Evolutionary conservation across 2,113 vertebrate genomes (phyloP).

Genomic region (Dasypus novemcinctus): DNA sequence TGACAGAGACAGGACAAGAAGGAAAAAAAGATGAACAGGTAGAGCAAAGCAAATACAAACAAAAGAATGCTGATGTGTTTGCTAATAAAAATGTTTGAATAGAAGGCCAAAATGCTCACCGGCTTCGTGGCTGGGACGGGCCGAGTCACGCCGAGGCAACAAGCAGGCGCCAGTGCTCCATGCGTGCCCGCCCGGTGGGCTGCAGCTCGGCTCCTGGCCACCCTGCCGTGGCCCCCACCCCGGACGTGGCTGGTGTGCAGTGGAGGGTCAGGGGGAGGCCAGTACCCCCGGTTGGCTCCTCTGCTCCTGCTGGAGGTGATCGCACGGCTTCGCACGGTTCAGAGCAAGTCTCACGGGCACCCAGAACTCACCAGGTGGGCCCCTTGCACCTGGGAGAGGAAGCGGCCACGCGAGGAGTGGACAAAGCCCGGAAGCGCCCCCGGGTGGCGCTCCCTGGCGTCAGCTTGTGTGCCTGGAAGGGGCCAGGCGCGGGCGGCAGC

Average conservation of each 20-base stretch:
- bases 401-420: too few species aligned
- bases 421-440: too few species aligned
- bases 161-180: not conserved
- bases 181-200: accelerated
- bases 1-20: too few species aligned
- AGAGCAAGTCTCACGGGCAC: accelerated
- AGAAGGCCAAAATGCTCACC: accelerated
- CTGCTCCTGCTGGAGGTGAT: too few species aligned
- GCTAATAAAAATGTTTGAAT: too few species aligned
- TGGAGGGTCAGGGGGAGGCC: not conserved
- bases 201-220: not conserved
- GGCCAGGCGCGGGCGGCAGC: too few species aligned
- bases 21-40: not conserved
- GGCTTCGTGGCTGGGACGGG: too few species aligned
- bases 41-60: not conserved
- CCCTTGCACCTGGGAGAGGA: too few species aligned
- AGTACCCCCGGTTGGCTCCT: not conserved
- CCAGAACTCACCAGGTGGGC: not conserved
- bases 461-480: too few species aligned
- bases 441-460: too few species aligned
- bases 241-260: accelerated
- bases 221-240: not conserved
- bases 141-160: accelerated
- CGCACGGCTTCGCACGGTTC: accelerated
- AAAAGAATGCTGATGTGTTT: too few species aligned